Conservation (phyloP, 2,113 vertebrate species). For the Chloroceryle aenea region DNA sequence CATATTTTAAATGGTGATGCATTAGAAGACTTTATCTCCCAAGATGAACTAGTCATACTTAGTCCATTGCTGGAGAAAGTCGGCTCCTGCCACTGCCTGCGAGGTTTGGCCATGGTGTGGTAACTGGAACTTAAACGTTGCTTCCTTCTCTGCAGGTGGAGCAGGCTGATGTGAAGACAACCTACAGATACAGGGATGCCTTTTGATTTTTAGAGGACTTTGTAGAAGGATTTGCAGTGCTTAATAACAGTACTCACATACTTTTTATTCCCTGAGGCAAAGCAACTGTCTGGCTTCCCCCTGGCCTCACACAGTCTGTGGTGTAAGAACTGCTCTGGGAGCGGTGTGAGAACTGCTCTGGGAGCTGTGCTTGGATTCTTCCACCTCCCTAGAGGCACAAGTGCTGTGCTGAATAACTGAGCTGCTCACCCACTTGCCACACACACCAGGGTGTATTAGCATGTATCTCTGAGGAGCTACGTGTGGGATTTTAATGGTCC, state of each 20-base stretch:
- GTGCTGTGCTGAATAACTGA: not conserved
- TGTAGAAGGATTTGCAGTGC: not conserved
- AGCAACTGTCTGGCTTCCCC: not conserved
- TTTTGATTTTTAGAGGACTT: not conserved
- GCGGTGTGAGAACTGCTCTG: not conserved
- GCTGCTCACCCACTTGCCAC: not conserved
- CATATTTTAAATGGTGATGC: not conserved
- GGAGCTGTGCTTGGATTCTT: not conserved
- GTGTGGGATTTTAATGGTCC: fast-evolving
- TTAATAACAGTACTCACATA: not conserved
- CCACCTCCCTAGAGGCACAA: not conserved
- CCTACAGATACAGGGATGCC: not conserved
- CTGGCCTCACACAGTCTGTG: not conserved
- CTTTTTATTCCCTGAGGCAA: not conserved
- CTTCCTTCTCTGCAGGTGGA: not conserved
- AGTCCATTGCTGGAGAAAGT: not conserved
- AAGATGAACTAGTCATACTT: no score
- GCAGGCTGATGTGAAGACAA: not conserved
- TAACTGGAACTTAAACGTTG: not conserved
- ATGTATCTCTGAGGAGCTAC: fast-evolving
- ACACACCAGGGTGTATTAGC: fast-evolving
- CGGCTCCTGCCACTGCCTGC: not conserved
- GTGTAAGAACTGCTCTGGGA: not conserved
- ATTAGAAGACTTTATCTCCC: not conserved
- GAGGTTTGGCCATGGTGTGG: not conserved